Conservation (phyloP, 2,888 invertebrate genomes). For the Ormyrus thymus region DNA sequence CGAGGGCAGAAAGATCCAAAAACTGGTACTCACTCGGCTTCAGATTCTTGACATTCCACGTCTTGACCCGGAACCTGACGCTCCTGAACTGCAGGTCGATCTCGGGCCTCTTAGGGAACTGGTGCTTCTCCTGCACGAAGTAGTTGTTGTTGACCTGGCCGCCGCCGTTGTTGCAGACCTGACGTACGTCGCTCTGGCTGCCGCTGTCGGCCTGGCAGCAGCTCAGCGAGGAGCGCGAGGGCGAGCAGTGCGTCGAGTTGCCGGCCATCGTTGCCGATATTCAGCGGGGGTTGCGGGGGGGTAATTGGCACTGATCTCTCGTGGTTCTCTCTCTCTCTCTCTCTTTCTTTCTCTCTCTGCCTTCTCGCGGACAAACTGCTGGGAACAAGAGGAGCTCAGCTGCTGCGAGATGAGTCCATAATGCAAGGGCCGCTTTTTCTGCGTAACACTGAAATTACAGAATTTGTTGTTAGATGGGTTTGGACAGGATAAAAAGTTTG, state of each 20-base stretch:
- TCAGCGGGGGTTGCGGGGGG: no score
- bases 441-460: no score
- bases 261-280: slow-evolving; percentile 59
- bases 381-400: no score
- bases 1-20: no score
- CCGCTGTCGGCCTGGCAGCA: slow-evolving; percentile 70
- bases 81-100: slow-evolving; percentile 83
- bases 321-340: neutral
- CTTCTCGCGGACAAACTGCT: no score
- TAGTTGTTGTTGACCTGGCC: slow-evolving; percentile 64
- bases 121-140: slow-evolving; percentile 71
- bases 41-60: slow-evolving; percentile 78
- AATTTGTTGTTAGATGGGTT: no score
- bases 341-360: neutral
- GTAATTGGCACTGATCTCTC: neutral
- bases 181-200: slow-evolving; percentile 67
- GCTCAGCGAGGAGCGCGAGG: slow-evolving; percentile 69
- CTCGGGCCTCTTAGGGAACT: slow-evolving; percentile 78
- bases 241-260: slow-evolving; percentile 65
- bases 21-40: slow-evolving; percentile 80
- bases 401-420: neutral
- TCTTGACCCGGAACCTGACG: slow-evolving; percentile 80
- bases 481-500: no score
- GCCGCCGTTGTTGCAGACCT: slow-evolving; percentile 54
- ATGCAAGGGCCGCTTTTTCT: neutral